Percentiles rank a stretch among this genome's conserved stretches.
Conservation (phyloP, 2,113 vertebrate genomes). For the Xyliphius kryptos region DNA sequence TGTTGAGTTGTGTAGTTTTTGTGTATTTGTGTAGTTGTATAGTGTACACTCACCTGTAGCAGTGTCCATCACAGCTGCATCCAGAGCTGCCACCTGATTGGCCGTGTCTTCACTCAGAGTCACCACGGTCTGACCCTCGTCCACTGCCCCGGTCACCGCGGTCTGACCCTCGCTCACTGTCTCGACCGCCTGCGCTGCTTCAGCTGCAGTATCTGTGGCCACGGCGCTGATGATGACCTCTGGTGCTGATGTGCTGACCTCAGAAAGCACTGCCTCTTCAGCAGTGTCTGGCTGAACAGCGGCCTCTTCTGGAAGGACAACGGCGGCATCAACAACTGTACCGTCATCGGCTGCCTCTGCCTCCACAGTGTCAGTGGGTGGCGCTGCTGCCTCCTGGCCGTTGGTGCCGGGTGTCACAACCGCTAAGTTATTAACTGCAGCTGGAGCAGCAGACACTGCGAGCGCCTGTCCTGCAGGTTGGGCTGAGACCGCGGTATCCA, state of each 20-base stretch:
- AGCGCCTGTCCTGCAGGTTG: constrained; percentile 37
- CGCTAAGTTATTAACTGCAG: constrained; percentile 31
- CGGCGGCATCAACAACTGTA: constrained; percentile 45
- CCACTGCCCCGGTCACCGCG: too few relatives aligned
- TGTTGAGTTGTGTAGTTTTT: too few relatives aligned
- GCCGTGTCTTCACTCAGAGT: constrained; percentile 53
- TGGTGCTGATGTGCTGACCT: constrained; percentile 57
- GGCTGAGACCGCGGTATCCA: constrained; percentile 36
- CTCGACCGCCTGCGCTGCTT: constrained; percentile 55
- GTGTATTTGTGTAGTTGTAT: not conserved
- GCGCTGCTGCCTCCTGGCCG: constrained; percentile 48
- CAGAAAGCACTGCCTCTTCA: constrained; percentile 40
- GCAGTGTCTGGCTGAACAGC: constrained; percentile 49
- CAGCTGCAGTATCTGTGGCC: constrained; percentile 57
- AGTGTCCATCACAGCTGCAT: constrained; percentile 67
- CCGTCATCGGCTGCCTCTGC: constrained; percentile 54
- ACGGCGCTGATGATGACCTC: constrained; percentile 48
- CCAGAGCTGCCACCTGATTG: constrained; percentile 58
- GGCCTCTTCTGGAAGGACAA: constrained; percentile 33
- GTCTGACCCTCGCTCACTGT: constrained; percentile 48
- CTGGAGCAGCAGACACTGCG: constrained; percentile 1
- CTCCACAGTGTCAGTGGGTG: constrained; percentile 55
- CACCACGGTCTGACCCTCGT: constrained; percentile 60
- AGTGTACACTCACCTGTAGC: constrained; percentile 53
- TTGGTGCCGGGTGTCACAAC: constrained; percentile 13